phyloP scores from a whole-genome alignment of 2,888 invertebrate genomes.

The Hofmannophila pseudospretella region DNA sequence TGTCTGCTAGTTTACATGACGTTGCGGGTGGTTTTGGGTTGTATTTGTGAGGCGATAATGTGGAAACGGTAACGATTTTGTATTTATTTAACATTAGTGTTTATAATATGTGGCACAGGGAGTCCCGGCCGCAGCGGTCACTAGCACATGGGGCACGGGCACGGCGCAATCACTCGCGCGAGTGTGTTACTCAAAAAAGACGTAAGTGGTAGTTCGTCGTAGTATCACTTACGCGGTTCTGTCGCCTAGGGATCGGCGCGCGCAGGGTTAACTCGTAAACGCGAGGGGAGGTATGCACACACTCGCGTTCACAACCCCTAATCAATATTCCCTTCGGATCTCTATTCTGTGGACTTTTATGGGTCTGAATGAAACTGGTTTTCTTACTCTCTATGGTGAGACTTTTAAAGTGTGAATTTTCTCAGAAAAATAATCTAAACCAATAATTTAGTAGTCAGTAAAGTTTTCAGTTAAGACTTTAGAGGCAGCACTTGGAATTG shows the following conservation, averaged over 20 bases:
- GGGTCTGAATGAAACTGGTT: conserved; percentile 41
- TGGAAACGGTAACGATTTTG: neutral
- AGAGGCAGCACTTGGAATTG: no score
- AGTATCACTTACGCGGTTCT: conserved; percentile 1
- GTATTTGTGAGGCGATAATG: neutral
- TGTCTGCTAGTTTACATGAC: neutral
- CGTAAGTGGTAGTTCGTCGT: conserved; percentile 3
- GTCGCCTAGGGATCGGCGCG: conserved; percentile 13
- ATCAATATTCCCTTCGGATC: conserved; percentile 66
- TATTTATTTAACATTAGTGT: conserved; percentile 33
- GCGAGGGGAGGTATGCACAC: conserved; percentile 40
- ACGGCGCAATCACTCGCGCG: conserved; percentile 33
- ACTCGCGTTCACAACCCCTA: conserved; percentile 49
- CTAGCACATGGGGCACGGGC: conserved; percentile 35
- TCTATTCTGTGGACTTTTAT: conserved; percentile 49
- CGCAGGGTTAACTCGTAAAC: conserved; percentile 20
- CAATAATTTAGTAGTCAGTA: no score
- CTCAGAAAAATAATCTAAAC: no score
- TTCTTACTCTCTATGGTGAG: conserved; percentile 10
- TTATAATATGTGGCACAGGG: conserved; percentile 33
- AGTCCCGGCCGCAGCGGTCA: conserved; percentile 30
- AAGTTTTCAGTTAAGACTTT: no score
- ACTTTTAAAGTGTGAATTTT: no score
- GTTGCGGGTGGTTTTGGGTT: neutral
- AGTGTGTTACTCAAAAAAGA: conserved; percentile 11